Evolutionary conservation across 2,888 invertebrate genomes (phyloP).

Genomic region (Lingula anatina): DNA sequence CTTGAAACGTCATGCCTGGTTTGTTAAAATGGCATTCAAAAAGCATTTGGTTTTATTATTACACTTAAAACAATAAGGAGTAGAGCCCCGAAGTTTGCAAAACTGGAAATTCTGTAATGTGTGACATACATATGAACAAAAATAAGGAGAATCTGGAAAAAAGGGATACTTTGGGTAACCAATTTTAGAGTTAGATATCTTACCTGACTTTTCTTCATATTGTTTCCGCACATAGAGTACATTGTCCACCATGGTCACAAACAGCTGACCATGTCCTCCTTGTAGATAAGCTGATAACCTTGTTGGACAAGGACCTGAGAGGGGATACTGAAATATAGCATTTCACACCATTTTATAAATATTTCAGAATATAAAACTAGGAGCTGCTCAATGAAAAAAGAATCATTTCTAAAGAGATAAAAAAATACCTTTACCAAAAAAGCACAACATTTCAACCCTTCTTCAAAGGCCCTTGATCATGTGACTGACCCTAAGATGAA

Average conservation of each 20-base stretch:
- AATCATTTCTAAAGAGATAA: no score
- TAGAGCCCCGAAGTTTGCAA: no score
- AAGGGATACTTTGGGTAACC: not conserved
- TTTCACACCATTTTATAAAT: not conserved
- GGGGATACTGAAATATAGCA: slow-evolving; percentile 28
- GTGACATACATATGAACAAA: not conserved
- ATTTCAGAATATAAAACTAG: not conserved
- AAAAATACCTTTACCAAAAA: no score
- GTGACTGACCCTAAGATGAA: no score
- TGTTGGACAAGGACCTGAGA: slow-evolving; percentile 35
- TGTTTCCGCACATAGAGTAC: slow-evolving; percentile 28
- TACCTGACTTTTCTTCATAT: slow-evolving; percentile 31
- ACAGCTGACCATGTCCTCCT: slow-evolving; percentile 23
- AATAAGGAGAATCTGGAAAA: not conserved
- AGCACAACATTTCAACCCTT: no score
- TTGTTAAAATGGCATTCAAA: not conserved
- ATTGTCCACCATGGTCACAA: slow-evolving; percentile 29
- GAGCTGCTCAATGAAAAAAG: no score
- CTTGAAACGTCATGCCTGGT: no score
- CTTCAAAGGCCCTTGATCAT: no score
- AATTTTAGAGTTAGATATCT: no score
- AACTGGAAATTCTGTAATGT: not conserved
- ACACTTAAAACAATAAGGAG: no score
- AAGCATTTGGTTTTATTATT: no score
- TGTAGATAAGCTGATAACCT: slow-evolving; percentile 23